Evolutionary conservation across 2,797 vertebrate species (phyloP).

Genomic region (Rhadinocentrus ornatus): DNA sequence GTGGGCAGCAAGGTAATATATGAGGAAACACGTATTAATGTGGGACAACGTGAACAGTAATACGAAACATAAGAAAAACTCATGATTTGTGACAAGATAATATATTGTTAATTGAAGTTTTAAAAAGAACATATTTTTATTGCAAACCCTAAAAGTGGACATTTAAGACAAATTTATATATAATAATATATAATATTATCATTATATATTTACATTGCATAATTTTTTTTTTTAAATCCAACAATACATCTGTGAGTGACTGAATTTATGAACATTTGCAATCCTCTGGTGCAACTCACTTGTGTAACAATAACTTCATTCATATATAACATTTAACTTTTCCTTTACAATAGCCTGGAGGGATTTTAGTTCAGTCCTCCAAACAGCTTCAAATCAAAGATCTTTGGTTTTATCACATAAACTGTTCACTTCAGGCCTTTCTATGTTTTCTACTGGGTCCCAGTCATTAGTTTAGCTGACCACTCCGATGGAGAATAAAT

Average conservation of each 20-base stretch:
- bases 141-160: not conserved
- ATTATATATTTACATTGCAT: too few species aligned
- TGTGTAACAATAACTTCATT: too few species aligned
- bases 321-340: too few species aligned
- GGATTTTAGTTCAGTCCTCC: too few species aligned
- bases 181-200: too few species aligned
- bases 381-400: too few species aligned
- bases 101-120: not conserved
- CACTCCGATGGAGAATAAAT: too few species aligned
- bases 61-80: not conserved
- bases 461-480: not conserved
- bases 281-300: too few species aligned
- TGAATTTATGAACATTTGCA: too few species aligned
- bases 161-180: not conserved
- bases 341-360: too few species aligned
- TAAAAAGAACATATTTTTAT: not conserved
- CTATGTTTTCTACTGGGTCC: not conserved
- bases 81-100: not conserved
- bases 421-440: not conserved
- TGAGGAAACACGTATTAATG: slow-evolving; percentile 41
- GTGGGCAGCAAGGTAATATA: slow-evolving; percentile 27
- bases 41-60: not conserved
- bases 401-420: too few species aligned
- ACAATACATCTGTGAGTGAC: not conserved
- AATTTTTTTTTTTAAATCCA: not conserved